Percentiles rank a stretch among this genome's conserved stretches.
These are phyloP conservation scores for Coendou prehensilis DNA, from an alignment of 2,797 vertebrate genomes.

Conservation along the genomic window DNA sequence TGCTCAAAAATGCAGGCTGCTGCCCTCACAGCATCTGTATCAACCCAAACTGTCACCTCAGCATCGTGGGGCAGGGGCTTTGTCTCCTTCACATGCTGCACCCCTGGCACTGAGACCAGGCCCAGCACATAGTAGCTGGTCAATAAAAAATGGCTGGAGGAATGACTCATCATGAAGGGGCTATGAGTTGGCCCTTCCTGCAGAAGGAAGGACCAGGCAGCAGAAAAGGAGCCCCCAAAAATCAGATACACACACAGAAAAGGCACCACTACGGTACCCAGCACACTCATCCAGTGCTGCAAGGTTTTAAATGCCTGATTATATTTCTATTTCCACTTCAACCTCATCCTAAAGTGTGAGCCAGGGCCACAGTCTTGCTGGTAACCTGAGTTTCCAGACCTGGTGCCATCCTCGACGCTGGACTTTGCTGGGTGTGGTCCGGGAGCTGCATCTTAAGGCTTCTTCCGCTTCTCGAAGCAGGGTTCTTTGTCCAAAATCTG, in stretches of 20 bases:
- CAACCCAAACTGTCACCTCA: background rate
- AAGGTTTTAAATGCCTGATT: fast-evolving
- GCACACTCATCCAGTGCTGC: fast-evolving
- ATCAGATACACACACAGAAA: background rate
- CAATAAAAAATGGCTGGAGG: background rate
- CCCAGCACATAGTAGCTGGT: background rate
- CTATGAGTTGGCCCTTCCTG: background rate
- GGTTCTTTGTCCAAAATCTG: slow-evolving; percentile 82
- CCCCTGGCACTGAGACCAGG: background rate
- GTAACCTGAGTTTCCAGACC: slow-evolving; percentile 87
- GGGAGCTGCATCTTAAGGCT: slow-evolving; percentile 86
- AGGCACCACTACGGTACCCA: background rate
- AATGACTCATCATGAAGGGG: background rate
- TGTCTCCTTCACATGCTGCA: background rate
- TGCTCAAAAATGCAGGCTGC: background rate
- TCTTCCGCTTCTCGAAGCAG: slow-evolving; percentile 83
- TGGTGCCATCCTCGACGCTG: slow-evolving; percentile 96
- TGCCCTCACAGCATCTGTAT: background rate
- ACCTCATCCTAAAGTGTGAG: background rate
- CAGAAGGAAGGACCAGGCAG: background rate
- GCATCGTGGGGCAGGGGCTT: background rate
- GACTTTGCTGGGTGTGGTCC: slow-evolving; percentile 92
- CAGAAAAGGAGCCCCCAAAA: background rate
- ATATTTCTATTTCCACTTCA: background rate
- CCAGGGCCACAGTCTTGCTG: background rate